Conservation (phyloP, 2,888 invertebrate species). For the Pyrrhia umbra region DNA sequence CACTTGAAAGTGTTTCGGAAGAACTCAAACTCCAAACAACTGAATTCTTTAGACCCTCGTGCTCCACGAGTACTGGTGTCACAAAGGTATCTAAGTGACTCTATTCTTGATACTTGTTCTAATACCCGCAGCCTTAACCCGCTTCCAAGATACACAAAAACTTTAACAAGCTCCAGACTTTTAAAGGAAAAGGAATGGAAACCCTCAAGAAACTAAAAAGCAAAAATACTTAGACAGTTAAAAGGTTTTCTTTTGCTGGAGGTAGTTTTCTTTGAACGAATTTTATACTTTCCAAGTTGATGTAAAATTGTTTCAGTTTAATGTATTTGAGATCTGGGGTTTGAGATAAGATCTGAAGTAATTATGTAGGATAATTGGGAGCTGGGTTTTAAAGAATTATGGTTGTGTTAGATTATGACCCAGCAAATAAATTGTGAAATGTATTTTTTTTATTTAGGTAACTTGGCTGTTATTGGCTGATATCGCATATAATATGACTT, state of each 20-base stretch:
- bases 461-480: too few species aligned
- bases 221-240: constrained; percentile 30
- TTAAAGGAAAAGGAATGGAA: constrained; percentile 23
- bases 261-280: constrained; percentile 15
- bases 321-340: constrained; percentile 11
- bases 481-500: too few species aligned
- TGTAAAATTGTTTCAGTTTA: constrained; percentile 33
- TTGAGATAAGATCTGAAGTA: neutral
- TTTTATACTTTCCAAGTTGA: constrained; percentile 30
- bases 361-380: neutral
- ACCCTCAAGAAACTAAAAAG: constrained; percentile 26
- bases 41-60: too few species aligned
- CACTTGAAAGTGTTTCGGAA: too few species aligned
- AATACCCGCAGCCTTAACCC: neutral
- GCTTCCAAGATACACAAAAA: constrained; percentile 10
- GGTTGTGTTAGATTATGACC: too few species aligned
- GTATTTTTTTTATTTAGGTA: too few species aligned
- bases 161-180: constrained; percentile 31
- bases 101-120: too few species aligned
- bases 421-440: too few species aligned
- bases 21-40: too few species aligned
- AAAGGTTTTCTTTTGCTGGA: constrained; percentile 15
- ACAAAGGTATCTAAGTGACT: too few species aligned
- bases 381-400: neutral
- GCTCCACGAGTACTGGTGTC: too few species aligned